phyloP scores from a whole-genome alignment of 2,888 invertebrate genomes.

The Colostygia pectinataria region DNA sequence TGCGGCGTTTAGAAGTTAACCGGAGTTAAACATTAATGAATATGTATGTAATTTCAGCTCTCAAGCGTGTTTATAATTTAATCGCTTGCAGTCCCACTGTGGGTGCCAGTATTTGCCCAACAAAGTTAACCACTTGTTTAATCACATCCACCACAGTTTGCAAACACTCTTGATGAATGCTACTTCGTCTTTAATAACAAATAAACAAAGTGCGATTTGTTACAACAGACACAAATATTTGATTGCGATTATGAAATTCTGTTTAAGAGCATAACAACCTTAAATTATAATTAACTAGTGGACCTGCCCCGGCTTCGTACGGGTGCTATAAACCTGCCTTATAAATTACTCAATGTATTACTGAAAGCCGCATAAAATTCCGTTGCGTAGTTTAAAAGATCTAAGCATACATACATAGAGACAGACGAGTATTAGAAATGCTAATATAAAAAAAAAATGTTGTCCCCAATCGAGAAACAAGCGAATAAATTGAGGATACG shows the following conservation, averaged over 20 bases:
- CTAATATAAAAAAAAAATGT: too few relatives aligned
- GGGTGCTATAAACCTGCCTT: too few relatives aligned
- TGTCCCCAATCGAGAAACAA: constrained; percentile 22
- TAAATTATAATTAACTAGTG: too few relatives aligned
- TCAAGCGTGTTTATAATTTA: constrained; percentile 53
- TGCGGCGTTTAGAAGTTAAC: constrained; percentile 30
- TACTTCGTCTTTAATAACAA: constrained; percentile 17
- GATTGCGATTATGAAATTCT: too few relatives aligned
- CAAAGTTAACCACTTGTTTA: constrained; percentile 50
- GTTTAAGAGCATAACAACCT: too few relatives aligned
- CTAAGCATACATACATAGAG: too few relatives aligned
- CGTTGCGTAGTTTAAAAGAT: too few relatives aligned
- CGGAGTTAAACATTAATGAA: constrained; percentile 47
- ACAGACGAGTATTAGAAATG: too few relatives aligned
- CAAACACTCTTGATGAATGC: constrained; percentile 42
- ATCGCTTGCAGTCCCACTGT: constrained; percentile 44
- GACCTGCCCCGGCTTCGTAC: too few relatives aligned
- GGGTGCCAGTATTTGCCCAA: constrained; percentile 50
- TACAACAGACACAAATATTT: too few relatives aligned
- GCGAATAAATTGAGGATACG: constrained; percentile 29
- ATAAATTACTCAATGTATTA: too few relatives aligned
- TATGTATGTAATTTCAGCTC: constrained; percentile 54
- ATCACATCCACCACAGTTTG: constrained; percentile 39
- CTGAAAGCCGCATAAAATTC: too few relatives aligned
- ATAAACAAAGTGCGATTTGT: neutral